Percentiles rank a stretch among this genome's conserved stretches.
phyloP scores from a whole-genome alignment of 2,888 invertebrate species.

The Ethmia dodecea region DNA sequence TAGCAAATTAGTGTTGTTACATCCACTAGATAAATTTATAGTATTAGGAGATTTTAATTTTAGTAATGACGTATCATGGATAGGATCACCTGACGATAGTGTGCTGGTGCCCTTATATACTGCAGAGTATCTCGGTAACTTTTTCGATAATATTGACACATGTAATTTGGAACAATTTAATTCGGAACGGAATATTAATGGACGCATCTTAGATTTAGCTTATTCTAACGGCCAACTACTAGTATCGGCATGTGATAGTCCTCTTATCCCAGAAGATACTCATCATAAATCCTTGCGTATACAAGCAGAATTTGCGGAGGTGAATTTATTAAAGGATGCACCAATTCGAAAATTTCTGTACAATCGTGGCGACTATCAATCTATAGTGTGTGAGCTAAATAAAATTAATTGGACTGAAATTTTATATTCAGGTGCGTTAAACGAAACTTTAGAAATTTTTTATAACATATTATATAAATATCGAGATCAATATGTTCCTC shows the following conservation, averaged over 20 bases:
- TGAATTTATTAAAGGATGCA: background rate
- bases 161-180: constrained; percentile 17
- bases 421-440: background rate
- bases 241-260: constrained; percentile 1
- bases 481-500: constrained; percentile 6
- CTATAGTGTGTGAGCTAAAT: constrained; percentile 3
- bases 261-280: constrained; percentile 8
- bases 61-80: background rate
- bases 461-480: constrained; percentile 7
- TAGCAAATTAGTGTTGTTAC: background rate
- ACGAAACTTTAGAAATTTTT: constrained; percentile 2
- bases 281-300: constrained; percentile 12
- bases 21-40: constrained; percentile 4
- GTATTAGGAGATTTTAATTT: too few relatives aligned
- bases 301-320: background rate
- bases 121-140: background rate
- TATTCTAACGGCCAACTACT: constrained; percentile 6
- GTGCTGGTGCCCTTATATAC: background rate
- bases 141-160: background rate
- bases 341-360: constrained; percentile 4
- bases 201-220: constrained; percentile 12
- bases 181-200: background rate
- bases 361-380: constrained; percentile 9
- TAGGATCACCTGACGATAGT: background rate
- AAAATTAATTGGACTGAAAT: constrained; percentile 3